A percentile compares a stretch with the other conserved stretches of the same genome.
These are phyloP conservation scores for Dufourea novaeangliae DNA, from an alignment of 1,140 invertebrate genomes.

Conservation along the genomic window DNA sequence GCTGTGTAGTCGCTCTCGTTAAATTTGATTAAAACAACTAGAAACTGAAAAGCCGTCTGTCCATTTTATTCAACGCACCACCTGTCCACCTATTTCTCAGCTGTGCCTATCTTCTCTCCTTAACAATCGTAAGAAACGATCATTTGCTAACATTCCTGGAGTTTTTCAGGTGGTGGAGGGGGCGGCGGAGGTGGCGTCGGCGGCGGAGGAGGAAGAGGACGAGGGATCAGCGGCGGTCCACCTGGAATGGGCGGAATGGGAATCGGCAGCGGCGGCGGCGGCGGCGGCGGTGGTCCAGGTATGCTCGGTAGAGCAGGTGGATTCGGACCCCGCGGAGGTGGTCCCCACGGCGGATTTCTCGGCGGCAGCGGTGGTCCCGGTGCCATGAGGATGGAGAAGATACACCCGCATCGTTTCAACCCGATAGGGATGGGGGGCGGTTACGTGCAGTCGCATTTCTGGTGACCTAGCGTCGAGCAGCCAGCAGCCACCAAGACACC, in stretches of 20 bases:
- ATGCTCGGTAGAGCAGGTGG: slow-evolving; percentile 62
- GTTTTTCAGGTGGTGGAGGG: slow-evolving; percentile 46
- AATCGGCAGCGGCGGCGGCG: slow-evolving; percentile 68
- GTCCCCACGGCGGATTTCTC: slow-evolving; percentile 73
- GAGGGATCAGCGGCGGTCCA: slow-evolving; percentile 64
- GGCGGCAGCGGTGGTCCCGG: slow-evolving; percentile 76
- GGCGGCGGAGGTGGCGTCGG: slow-evolving; percentile 67
- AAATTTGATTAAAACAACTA: slow-evolving; percentile 68
- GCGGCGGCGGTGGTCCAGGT: slow-evolving; percentile 64
- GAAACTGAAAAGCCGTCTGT: slow-evolving; percentile 51
- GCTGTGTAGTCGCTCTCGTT: slow-evolving; percentile 60
- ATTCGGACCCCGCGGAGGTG: slow-evolving; percentile 69
- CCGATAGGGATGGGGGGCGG: slow-evolving; percentile 80
- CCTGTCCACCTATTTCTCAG: neutral
- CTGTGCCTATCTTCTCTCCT: neutral
- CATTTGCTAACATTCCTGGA: neutral
- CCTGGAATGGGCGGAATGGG: slow-evolving; percentile 69
- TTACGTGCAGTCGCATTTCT: slow-evolving; percentile 80
- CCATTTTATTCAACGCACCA: slow-evolving; percentile 31
- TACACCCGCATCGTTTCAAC: slow-evolving; percentile 80
- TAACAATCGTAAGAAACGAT: too few relatives aligned
- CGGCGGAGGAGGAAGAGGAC: slow-evolving; percentile 65
- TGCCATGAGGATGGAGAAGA: slow-evolving; percentile 81
- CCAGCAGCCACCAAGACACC: slow-evolving; percentile 4
- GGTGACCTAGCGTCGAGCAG: slow-evolving; percentile 72